phyloP scores from a whole-genome alignment of 2,113 vertebrate genomes.

The Barbus barbus region DNA sequence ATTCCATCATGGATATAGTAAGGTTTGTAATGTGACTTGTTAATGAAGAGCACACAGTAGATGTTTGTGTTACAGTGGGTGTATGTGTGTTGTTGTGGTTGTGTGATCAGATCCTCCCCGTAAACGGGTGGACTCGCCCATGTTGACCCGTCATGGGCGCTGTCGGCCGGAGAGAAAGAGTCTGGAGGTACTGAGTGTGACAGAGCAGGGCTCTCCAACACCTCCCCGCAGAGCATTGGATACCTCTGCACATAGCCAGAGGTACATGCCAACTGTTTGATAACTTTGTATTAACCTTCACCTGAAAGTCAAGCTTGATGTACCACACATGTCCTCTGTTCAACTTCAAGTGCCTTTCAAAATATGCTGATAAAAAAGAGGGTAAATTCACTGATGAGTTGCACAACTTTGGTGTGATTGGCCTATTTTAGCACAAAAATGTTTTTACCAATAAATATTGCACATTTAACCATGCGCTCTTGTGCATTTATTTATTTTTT shows the following conservation, averaged over 20 bases:
- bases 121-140: conserved; percentile 91
- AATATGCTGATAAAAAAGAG: neutral
- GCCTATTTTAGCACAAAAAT: neutral
- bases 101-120: conserved; percentile 80
- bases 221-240: conserved; percentile 86
- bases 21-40: neutral
- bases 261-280: conserved; percentile 65
- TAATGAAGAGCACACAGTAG: neutral
- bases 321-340: neutral
- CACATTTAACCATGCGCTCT: neutral
- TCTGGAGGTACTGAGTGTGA: conserved; percentile 88
- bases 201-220: conserved; percentile 87
- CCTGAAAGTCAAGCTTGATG: neutral
- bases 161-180: conserved; percentile 88
- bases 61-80: conserved; percentile 29
- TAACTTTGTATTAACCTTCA: neutral
- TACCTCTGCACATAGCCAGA: conserved; percentile 87
- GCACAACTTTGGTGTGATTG: neutral
- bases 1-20: conserved; percentile 3
- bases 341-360: neutral
- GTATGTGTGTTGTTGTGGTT: conserved; percentile 26
- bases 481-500: neutral
- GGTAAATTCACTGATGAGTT: neutral
- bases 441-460: neutral
- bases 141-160: conserved; percentile 90